Base-by-base conservation (phyloP, 23 tunicate species). In the Oikopleura vanhoeffeni region DNA sequence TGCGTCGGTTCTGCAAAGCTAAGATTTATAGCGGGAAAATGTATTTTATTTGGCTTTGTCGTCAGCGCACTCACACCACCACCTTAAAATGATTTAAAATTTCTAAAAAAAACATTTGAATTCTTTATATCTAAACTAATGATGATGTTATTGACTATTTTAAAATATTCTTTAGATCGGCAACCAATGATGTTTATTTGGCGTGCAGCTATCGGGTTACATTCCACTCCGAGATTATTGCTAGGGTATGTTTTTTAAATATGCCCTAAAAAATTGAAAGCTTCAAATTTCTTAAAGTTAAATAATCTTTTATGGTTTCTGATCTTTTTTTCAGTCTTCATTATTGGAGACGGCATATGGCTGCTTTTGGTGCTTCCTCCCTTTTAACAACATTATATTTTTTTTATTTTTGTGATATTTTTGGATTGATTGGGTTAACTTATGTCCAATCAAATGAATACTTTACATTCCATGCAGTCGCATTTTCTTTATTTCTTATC, bases 401-500 rank as follows among this genome's bases (percentile, higher is more conserved):
- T 30, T 71, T 71, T 32, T 71, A 71, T 30, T 71, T 71, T 30
- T 30, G 27, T 30, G 79, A 71, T 38, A 71, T 71, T 71, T 71
- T 28, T 18, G 79, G 34, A 38, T 30, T 71, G 38, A 71, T 71
- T 32, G 79, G 79, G 3, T 30, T 71, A 38, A 71, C 79, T 33
- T 71, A 71, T 71, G 38, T 71, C 32, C 79, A 71, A 71, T 71
- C 79, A 30, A 71, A 71, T 30, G 79, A 71, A 30, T 71, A 30
- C 34, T 71, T 71, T 32, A 24, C 35, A 13, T 3, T 71, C 38
- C 79, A 71, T 71, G 79, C 79, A 4, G 2, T 71, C 35, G 27
- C 79, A 2, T 71, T 71, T 30, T 33, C 36, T 38, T 13, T 4
- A 2, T 71, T 71, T 71, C 79, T 71, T 32, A 13, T 30, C 2